Base-by-base conservation (phyloP, 2,888 invertebrate genomes). In the Synergus umbraculus region DNA sequence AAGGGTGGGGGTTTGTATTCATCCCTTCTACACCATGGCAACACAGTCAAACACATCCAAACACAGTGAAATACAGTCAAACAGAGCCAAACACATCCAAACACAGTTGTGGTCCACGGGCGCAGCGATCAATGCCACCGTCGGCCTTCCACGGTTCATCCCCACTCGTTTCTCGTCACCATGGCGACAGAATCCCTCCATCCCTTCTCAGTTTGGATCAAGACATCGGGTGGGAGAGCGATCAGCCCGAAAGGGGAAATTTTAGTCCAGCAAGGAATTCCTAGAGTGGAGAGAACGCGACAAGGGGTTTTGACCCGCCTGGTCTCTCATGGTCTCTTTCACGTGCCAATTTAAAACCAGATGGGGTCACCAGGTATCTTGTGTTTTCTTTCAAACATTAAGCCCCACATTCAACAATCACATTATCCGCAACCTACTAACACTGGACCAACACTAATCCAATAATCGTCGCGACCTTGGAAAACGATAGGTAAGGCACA, bases 91-190 rank as follows among this genome's bases (percentile, higher is more conserved):
- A 54, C n/a, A 2, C 54, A 54, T n/a, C 7, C n/a, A 3, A 54
- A 54, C 80, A 81, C 85, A 82, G 83, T 82, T 87, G 86, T 89
- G 90, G 89, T 88, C 88, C 89, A 88, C 85, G 87, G 86, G 86
- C 86, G 87, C 89, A 85, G 89, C 91, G 91, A 91, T 91, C 91
- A 91, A 91, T 91, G 91, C 90, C 90, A 89, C 87, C 86, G 89
- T 87, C 89, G 89, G 85, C 83, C 82, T 84, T 83, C 81, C 81
- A 83, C 86, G 82, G 84, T 85, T 82, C 85, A 82, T 82, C 87
- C 89, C 89, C 87, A 86, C 89, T 83, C 83, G 66, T 64, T 60
- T 69, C 82, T 65, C 80, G 91, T 92, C 83, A 82, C 85, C 90
- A 91, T 91, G 90, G 79, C 88, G 86, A 92, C 91, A 86, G 88